Base-by-base conservation (phyloP, 1,140 invertebrate species). In the Lineus longissimus region DNA sequence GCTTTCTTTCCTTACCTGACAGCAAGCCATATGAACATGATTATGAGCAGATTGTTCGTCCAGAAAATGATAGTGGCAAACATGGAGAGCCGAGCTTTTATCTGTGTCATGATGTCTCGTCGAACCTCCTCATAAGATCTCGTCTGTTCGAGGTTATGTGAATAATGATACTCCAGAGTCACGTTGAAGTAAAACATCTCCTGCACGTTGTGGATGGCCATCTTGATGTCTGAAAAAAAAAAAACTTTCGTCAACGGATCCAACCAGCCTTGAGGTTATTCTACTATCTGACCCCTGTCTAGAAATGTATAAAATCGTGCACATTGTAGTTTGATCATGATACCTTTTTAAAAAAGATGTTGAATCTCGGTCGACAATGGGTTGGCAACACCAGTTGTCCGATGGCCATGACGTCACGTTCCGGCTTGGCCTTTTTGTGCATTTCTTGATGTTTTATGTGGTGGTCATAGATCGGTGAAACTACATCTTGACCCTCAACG, bases 141-240 rank as follows among this genome's bases (percentile, higher is more conserved):
- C 11, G 75, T 76, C 63, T 80, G 75, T 23, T 70, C 71, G 40
- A 78, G 59, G 7, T 71, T 78, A 55, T 72, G 73, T 55, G 72
- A 68, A 59, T 74, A 80, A 11, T 70, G 66, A 65, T 80, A 74
- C 25, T 73, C 58, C 1, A 81, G 66, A 0, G 71, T 71, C 0
- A 82, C 69, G 23, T 80, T 77, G 47, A 82, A 79, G 55, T 78
- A 79, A 64, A 82, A 80, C 73, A 79, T 74, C 1, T 72, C 66
- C n/a, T 74, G 33, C 2, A 79, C 61, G 11, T 73, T 61, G 7
- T 55, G 41, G 9, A 76, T 63, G 7, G 70, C 67, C 19, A 22
- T 40, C n/a, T 4, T 22, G 36, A 41, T 23, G 30, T 59, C 36
- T 31, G 31, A 17, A n/a, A 56, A 2, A 30, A 31, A 56, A 30